Conservation (phyloP, 2,888 invertebrate species). For the Teinopalpus imperialis region DNA sequence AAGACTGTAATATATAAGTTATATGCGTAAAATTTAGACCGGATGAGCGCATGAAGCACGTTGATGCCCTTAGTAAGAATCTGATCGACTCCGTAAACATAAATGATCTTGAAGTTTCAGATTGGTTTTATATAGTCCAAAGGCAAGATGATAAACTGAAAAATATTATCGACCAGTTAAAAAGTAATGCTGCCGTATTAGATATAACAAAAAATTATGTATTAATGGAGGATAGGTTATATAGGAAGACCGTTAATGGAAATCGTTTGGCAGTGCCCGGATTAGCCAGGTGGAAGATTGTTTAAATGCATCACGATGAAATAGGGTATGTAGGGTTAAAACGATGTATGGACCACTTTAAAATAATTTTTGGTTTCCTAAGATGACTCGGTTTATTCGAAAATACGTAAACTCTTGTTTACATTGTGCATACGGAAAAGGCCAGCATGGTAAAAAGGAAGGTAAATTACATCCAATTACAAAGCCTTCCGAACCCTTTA, state of each 20-base stretch:
- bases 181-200: not conserved
- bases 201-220: slow-evolving; percentile 30
- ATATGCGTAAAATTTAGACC: not conserved
- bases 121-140: not conserved
- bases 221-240: slow-evolving; percentile 29
- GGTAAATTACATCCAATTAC: slow-evolving; percentile 34
- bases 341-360: slow-evolving; percentile 28
- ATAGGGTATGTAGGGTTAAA: no score
- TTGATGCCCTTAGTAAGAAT: not conserved
- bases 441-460: slow-evolving; percentile 28
- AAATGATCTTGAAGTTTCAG: no score
- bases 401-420: slow-evolving; percentile 40
- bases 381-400: slow-evolving; percentile 27
- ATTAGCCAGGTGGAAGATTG: slow-evolving; percentile 34
- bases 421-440: slow-evolving; percentile 41
- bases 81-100: no score
- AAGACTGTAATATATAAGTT: not conserved
- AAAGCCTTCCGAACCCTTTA: slow-evolving; percentile 32
- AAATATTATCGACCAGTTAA: slow-evolving; percentile 21
- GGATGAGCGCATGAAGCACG: not conserved
- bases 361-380: slow-evolving; percentile 6
- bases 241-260: slow-evolving; percentile 33
- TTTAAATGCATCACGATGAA: slow-evolving; percentile 28
- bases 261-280: not conserved
- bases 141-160: slow-evolving; percentile 30